These are phyloP conservation scores for Cladorhizidae sp. DNA, from an alignment of 37 sponge, comb jelly and placozoan genomes.

Conservation along the genomic window DNA sequence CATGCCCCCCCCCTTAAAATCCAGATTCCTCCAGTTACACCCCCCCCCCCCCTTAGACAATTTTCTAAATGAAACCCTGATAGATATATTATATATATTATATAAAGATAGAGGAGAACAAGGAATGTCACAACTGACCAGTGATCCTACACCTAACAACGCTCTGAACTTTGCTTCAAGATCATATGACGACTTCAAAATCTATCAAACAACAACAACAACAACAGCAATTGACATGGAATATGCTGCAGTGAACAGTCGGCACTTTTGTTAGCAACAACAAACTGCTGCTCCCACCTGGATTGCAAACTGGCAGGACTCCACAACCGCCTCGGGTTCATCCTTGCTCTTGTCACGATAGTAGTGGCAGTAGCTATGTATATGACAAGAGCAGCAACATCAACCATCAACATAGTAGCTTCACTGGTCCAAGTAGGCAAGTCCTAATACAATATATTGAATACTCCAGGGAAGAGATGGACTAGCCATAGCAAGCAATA, in stretches of 20 bases:
- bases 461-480: no score
- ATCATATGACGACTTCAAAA: conserved; percentile 50
- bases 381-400: background rate
- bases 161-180: conserved; percentile 69
- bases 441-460: no score
- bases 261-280: background rate
- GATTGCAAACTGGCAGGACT: conserved; percentile 22
- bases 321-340: conserved; percentile 4
- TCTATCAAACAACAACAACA: conserved; percentile 14
- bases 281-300: conserved; percentile 19
- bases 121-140: conserved; percentile 39
- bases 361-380: conserved; percentile 48
- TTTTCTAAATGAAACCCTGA: no score
- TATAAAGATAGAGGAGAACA: background rate
- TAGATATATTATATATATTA: background rate
- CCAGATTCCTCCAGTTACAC: no score
- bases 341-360: conserved; percentile 6
- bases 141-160: conserved; percentile 56
- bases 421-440: no score
- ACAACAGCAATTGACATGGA: background rate
- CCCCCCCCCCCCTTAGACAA: no score
- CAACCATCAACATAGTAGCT: no score
- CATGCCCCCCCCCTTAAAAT: no score
- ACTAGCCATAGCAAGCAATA: no score
- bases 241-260: background rate